phyloP scores from a whole-genome alignment of 2,888 invertebrate species.

The Lycia hirtaria region DNA sequence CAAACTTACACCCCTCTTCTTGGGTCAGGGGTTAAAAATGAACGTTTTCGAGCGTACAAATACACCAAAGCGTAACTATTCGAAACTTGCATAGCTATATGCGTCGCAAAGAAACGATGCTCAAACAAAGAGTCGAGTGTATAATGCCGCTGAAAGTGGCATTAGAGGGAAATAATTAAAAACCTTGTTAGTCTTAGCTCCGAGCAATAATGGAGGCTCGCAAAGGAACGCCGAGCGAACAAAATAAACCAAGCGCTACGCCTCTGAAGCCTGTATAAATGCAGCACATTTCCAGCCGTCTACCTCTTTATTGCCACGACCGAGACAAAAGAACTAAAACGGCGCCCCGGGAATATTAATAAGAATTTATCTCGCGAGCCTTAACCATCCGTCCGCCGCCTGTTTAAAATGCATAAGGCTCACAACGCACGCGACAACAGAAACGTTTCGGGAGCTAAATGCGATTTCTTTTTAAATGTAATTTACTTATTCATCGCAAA shows the following conservation, averaged over 20 bases:
- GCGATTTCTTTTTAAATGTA: constrained; percentile 58
- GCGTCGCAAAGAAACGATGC: constrained; percentile 35
- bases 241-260: constrained; percentile 71
- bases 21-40: too few relatives aligned
- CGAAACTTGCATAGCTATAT: constrained; percentile 15
- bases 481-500: constrained; percentile 64
- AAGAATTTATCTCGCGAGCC: constrained; percentile 68
- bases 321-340: constrained; percentile 78
- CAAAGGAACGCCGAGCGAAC: constrained; percentile 72
- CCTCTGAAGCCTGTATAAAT: constrained; percentile 72
- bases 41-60: not conserved
- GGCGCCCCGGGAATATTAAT: constrained; percentile 73
- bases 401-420: constrained; percentile 53
- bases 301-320: constrained; percentile 77
- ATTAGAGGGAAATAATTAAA: constrained; percentile 83
- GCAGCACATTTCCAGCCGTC: constrained; percentile 78
- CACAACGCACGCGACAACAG: constrained; percentile 44
- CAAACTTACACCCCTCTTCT: too few relatives aligned
- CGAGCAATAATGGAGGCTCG: constrained; percentile 73
- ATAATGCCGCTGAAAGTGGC: constrained; percentile 69
- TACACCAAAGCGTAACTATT: not conserved
- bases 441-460: constrained; percentile 37
- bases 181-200: constrained; percentile 79
- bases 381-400: constrained; percentile 51
- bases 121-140: constrained; percentile 56